Conservation (phyloP, 2,113 vertebrate genomes). For the Steatornis caripensis region DNA sequence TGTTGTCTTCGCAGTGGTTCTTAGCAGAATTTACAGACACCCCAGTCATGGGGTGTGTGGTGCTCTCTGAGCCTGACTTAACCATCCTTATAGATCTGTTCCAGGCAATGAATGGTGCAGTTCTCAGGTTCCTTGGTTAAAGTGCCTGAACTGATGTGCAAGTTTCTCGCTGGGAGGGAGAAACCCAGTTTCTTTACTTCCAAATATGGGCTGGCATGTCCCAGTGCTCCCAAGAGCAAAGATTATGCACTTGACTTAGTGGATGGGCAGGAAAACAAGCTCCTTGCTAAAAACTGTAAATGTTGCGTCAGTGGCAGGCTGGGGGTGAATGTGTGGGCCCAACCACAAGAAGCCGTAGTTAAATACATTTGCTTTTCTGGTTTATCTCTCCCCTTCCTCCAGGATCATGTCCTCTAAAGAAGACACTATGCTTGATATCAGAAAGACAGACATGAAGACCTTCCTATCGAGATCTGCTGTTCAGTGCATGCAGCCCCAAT, state of each 20-base stretch:
- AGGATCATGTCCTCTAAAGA: slow-evolving; percentile 54
- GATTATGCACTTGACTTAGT: not conserved
- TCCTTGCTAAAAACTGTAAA: not conserved
- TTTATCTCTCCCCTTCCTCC: not conserved
- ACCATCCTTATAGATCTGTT: not conserved
- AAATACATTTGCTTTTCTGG: not conserved
- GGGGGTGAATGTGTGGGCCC: not conserved
- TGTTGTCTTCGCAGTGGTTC: not conserved
- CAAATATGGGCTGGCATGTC: slow-evolving; percentile 42
- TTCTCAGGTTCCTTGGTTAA: not conserved
- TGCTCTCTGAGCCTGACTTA: not conserved
- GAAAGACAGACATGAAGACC: slow-evolving; percentile 44
- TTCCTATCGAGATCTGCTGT: slow-evolving; percentile 28
- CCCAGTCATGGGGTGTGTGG: not conserved
- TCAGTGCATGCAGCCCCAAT: slow-evolving; percentile 63
- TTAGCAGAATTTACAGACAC: not conserved
- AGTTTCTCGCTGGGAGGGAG: not conserved
- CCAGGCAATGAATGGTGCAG: not conserved
- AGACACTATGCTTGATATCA: slow-evolving; percentile 18
- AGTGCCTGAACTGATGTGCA: not conserved
- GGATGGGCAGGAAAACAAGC: not conserved
- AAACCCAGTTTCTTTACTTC: slow-evolving; percentile 25
- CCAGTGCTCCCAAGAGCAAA: not conserved
- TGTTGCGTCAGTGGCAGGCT: not conserved
- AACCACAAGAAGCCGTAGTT: not conserved